phyloP scores from a whole-genome alignment of 2,113 vertebrate species.

The Machaerirhynchus nigripectus region DNA sequence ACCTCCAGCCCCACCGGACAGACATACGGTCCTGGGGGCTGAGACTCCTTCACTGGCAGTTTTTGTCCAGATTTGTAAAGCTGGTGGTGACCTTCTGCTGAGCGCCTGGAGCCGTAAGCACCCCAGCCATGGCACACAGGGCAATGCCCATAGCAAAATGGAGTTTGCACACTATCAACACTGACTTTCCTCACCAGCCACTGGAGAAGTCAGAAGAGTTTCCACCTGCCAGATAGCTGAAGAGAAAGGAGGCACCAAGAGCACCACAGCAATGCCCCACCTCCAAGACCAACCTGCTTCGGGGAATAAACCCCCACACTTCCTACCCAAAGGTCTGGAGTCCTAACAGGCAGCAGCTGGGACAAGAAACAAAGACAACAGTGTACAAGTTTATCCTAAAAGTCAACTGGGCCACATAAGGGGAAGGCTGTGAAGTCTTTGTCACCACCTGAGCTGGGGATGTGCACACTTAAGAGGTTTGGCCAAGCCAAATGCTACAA shows the following conservation, averaged over 20 bases:
- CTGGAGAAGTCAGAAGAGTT: constrained; percentile 3
- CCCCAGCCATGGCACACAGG: neutral
- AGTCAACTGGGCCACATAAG: rapidly evolving
- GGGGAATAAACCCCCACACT: constrained; percentile 84
- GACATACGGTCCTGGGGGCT: rapidly evolving
- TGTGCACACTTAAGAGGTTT: neutral
- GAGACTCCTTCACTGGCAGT: neutral
- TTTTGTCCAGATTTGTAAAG: neutral
- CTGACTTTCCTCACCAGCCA: neutral
- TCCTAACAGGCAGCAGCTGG: constrained; percentile 76
- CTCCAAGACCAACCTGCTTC: constrained; percentile 81
- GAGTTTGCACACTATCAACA: rapidly evolving
- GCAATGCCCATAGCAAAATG: neutral
- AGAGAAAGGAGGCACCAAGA: neutral
- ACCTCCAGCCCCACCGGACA: neutral
- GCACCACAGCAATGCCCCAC: constrained; percentile 12
- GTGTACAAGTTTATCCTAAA: neutral
- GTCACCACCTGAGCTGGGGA: neutral
- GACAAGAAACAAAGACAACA: neutral
- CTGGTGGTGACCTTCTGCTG: neutral
- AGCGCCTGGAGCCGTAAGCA: neutral
- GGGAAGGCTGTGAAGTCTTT: neutral
- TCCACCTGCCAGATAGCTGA: neutral
- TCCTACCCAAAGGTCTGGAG: constrained; percentile 81
- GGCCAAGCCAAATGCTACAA: neutral